Conservation (phyloP, 2,113 vertebrate species). For the Canis aureus region DNA sequence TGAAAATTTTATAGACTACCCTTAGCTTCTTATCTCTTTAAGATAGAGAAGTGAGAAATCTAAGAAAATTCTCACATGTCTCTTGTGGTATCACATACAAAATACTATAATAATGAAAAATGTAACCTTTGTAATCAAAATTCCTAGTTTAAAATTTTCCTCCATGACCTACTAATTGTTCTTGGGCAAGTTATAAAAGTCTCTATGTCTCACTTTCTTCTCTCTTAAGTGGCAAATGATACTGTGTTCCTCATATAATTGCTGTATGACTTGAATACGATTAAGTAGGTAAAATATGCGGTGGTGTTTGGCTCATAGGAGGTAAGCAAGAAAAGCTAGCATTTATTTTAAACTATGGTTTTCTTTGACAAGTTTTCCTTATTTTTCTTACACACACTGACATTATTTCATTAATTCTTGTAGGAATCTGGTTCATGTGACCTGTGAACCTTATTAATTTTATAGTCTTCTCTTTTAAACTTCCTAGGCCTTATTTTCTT, state of each 20-base stretch:
- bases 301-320: neutral
- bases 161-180: neutral
- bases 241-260: neutral
- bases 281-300: neutral
- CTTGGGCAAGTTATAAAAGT: neutral
- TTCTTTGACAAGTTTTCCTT: neutral
- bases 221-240: neutral
- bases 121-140: neutral
- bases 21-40: slow-evolving; percentile 20
- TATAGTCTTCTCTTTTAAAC: neutral
- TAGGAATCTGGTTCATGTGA: neutral
- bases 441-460: neutral
- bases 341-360: slow-evolving; percentile 11
- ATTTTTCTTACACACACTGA: neutral
- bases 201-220: neutral
- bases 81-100: neutral
- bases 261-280: neutral
- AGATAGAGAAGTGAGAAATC: neutral
- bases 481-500: neutral
- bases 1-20: neutral
- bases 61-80: slow-evolving; percentile 8
- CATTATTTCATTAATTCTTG: slow-evolving; percentile 30
- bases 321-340: neutral
- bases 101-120: neutral
- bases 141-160: neutral